These are phyloP conservation scores for Xiphophorus birchmanni DNA, from an alignment of 2,797 vertebrate species.

Conservation along the genomic window DNA sequence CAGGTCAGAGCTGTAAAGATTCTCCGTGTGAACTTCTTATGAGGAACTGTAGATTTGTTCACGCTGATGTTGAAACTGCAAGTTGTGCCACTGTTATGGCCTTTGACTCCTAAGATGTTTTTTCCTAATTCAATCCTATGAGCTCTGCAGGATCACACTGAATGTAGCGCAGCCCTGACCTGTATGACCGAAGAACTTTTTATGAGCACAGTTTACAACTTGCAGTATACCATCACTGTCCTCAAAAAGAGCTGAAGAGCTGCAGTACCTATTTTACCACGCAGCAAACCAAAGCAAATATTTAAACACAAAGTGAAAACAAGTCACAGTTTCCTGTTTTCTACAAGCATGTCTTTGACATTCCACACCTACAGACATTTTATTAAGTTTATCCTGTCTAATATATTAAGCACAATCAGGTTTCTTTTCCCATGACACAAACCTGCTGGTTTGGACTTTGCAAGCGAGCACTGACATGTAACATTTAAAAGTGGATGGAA, in stretches of 20 bases:
- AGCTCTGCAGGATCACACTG: constrained; percentile 18
- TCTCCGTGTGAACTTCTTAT: constrained; percentile 10
- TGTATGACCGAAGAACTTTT: constrained; percentile 16
- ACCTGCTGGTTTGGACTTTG: not conserved
- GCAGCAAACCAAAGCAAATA: not conserved
- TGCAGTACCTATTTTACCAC: not conserved
- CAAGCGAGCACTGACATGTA: not conserved
- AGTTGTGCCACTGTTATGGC: not conserved
- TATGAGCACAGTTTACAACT: constrained; percentile 18
- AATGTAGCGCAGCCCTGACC: not conserved
- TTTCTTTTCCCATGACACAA: not conserved
- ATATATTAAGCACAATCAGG: no score
- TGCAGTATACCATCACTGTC: constrained; percentile 8
- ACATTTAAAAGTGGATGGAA: not conserved
- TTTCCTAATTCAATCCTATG: constrained; percentile 17
- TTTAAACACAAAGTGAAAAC: not conserved
- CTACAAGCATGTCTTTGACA: not conserved
- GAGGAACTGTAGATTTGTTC: constrained; percentile 6
- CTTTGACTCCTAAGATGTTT: constrained; percentile 16
- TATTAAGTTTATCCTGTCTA: not conserved
- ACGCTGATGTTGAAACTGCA: not conserved
- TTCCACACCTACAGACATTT: no score
- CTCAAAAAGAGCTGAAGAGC: not conserved
- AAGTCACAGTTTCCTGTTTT: not conserved
- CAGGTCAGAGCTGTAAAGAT: constrained; percentile 20